phyloP scores from a whole-genome alignment of 2,888 invertebrate species.

The Sylvicola cinctus region DNA sequence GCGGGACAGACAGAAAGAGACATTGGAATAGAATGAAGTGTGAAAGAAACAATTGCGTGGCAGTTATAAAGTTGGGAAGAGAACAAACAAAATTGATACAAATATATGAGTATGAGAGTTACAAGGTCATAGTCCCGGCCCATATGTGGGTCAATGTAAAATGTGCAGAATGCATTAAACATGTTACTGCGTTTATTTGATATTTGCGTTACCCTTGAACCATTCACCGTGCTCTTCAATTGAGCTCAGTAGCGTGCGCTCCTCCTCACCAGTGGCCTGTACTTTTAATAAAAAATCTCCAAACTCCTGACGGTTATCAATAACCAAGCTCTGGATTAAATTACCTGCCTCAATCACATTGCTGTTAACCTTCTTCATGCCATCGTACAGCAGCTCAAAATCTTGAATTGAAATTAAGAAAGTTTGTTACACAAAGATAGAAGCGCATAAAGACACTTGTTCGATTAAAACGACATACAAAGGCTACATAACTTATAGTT shows the following conservation, averaged over 20 bases:
- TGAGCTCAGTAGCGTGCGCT: constrained; percentile 16
- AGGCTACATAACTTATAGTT: neutral
- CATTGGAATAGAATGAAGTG: too few relatives aligned
- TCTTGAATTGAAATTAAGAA: constrained; percentile 11
- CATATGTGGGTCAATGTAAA: constrained; percentile 5
- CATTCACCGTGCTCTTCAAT: constrained; percentile 54
- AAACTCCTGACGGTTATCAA: constrained; percentile 34
- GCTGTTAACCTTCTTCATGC: constrained; percentile 21
- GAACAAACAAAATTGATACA: too few relatives aligned
- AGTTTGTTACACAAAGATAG: too few relatives aligned
- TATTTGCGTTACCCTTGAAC: constrained; percentile 43
- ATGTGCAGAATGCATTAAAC: too few relatives aligned
- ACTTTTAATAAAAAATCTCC: constrained; percentile 19
- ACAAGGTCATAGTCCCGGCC: too few relatives aligned
- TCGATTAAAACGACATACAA: neutral
- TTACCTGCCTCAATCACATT: constrained; percentile 48
- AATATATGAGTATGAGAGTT: too few relatives aligned
- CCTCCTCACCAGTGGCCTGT: constrained; percentile 25
- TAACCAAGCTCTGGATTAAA: constrained; percentile 52
- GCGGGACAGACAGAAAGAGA: constrained; percentile 9
- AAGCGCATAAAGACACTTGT: too few relatives aligned
- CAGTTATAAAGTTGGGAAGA: too few relatives aligned
- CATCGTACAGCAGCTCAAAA: constrained; percentile 19
- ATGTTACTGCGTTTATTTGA: constrained; percentile 24
- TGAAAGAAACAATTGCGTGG: too few relatives aligned